Evolutionary conservation across 1,140 invertebrate genomes (phyloP), one percentile per base, ranked within the genome.

Genomic region (Magallana gigas): DNA sequence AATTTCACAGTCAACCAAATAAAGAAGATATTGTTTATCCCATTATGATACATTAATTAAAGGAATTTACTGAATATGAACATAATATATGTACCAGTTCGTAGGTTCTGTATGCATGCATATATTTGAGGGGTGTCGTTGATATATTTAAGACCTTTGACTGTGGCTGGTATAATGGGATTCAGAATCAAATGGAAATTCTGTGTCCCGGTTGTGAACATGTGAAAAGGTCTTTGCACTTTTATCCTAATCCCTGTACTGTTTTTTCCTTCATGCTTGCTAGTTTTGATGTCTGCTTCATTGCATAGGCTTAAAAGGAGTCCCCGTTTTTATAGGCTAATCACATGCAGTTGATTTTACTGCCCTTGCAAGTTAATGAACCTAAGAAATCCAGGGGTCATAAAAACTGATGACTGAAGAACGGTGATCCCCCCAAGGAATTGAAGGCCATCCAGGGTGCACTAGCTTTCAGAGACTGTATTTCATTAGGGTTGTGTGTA

Each of bases 311-410:
- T 76, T 29, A 76, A 76, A 76, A 12, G 23, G 23, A 18, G 23
- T 29, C 36, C 23, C 9, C 14, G 8, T 76, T 76, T 76, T 76
- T 76, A 76, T 76, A 76, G 68, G 68, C 68, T 76, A 76, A 76
- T 76, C 68, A 76, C 68, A 76, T 76, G 68, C 68, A 76, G 68
- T 76, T 76, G 68, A 76, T 76, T 76, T 76, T 76, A 76, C 68
- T 76, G 68, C 23, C 68, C 68, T 76, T 76, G 11, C 68, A 76
- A 76, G 68, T 18, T 76, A 76, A 76, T 76, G 68, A 76, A 76
- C 18, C 68, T 12, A 76, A 76, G 68, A 76, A 76, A 76, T 76
- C 68, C 7, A 76, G 68, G 68, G 68, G 68, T 76, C 68, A 76
- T 76, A 29, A 76, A 76, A 76, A 76, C 29, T 76, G 68, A 76